phyloP scores from a whole-genome alignment of 2,888 invertebrate species.

The Tromatobia lineatoria region DNA sequence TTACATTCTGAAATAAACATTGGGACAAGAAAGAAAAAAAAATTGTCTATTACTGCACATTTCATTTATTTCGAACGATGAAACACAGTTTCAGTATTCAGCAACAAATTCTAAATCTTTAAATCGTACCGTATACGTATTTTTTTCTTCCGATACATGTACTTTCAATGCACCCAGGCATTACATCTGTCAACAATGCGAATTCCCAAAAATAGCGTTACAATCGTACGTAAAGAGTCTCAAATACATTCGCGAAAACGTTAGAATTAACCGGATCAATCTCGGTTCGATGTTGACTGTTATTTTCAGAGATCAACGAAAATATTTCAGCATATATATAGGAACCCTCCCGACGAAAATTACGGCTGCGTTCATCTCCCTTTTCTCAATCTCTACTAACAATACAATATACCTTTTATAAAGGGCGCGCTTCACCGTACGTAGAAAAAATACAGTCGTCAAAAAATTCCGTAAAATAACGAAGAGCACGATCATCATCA shows the following conservation, averaged over 20 bases:
- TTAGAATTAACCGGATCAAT: neutral
- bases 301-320: conserved; percentile 13
- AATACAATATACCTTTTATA: conserved; percentile 40
- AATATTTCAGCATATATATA: conserved; percentile 21
- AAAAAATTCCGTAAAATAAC: conserved; percentile 59
- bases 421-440: conserved; percentile 41
- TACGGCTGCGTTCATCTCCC: conserved; percentile 29
- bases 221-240: conserved; percentile 16
- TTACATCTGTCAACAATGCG: conserved; percentile 60
- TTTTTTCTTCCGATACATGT: conserved; percentile 28
- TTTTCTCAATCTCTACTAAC: conserved; percentile 25
- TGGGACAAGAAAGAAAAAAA: conserved; percentile 2
- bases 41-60: conserved; percentile 32
- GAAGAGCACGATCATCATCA: conserved; percentile 19
- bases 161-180: conserved; percentile 52
- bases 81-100: conserved; percentile 61
- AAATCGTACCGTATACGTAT: conserved; percentile 39
- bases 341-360: conserved; percentile 36
- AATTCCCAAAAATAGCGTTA: conserved; percentile 28
- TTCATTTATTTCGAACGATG: conserved; percentile 57
- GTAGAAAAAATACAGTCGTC: conserved; percentile 71
- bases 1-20: neutral
- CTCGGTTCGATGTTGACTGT: conserved; percentile 16
- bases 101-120: conserved; percentile 64
- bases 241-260: neutral